Percentiles rank a stretch among this genome's conserved stretches.
phyloP scores from a whole-genome alignment of 1,140 invertebrate species.

The Telenomus remus region DNA sequence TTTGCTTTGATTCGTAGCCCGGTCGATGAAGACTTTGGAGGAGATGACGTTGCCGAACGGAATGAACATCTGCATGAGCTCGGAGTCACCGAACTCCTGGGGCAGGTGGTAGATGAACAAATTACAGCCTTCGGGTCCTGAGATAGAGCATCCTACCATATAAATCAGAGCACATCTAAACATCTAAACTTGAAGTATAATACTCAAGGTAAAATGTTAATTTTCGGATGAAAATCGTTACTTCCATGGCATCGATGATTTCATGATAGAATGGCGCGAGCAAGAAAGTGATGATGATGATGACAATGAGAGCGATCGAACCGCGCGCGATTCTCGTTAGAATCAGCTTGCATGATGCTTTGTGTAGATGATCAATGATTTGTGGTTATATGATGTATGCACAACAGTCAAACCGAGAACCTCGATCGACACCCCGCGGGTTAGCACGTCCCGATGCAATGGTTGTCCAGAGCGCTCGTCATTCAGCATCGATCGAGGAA shows the following conservation, averaged over 20 bases:
- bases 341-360: conserved; percentile 50
- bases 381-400: conserved; percentile 25
- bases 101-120: conserved; percentile 99
- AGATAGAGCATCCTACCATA: conserved; percentile 93
- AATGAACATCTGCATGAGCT: conserved; percentile 99
- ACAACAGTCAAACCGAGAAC: conserved; percentile 17
- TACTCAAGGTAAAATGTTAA: conserved; percentile 74
- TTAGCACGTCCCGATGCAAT: too few relatives aligned
- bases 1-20: conserved; percentile 99
- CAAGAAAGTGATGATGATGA: conserved; percentile 61
- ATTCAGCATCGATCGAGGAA: conserved; percentile 30
- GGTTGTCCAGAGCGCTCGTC: conserved; percentile 7
- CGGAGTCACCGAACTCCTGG: conserved; percentile 98
- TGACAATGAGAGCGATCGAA: conserved; percentile 66
- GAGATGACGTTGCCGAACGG: conserved; percentile 99
- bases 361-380: conserved; percentile 48
- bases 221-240: conserved; percentile 68
- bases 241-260: conserved; percentile 53
- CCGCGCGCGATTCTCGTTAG: conserved; percentile 62
- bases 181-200: conserved; percentile 76
- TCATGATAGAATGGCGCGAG: conserved; percentile 53
- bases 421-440: conserved; percentile 22
- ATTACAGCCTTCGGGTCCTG: conserved; percentile 99
- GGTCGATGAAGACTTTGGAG: conserved; percentile 99
- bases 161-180: conserved; percentile 77